A percentile compares a stretch with the other conserved stretches of the same genome.
These are phyloP conservation scores for Cyphomyrus discorhynchus DNA, from an alignment of 2,113 vertebrate species.

Conservation along the genomic window DNA sequence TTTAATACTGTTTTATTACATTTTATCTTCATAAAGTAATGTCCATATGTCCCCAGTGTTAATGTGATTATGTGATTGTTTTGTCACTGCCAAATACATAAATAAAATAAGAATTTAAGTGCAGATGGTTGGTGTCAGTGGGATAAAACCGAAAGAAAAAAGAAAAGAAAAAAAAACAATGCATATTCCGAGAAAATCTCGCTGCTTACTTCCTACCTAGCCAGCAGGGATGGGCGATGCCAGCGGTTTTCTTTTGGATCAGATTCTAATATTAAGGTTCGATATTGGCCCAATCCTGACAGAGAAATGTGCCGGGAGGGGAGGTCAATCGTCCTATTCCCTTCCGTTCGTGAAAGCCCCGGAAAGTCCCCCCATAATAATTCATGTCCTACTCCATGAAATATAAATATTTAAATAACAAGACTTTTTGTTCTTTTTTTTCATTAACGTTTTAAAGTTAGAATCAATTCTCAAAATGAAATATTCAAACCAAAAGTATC, in stretches of 20 bases:
- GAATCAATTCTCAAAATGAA: background rate
- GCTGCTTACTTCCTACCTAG: background rate
- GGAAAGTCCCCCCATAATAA: background rate
- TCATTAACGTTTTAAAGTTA: background rate
- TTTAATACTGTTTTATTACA: background rate
- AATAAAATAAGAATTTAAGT: background rate
- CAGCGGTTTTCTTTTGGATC: background rate
- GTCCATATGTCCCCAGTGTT: background rate
- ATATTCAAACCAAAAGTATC: background rate
- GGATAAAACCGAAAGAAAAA: background rate
- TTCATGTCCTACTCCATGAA: background rate
- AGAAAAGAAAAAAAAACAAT: background rate
- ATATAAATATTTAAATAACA: background rate
- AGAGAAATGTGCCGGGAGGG: background rate
- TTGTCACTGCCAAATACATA: background rate
- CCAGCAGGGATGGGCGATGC: background rate
- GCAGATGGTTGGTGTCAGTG: background rate
- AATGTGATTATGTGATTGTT: background rate
- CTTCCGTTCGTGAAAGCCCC: background rate
- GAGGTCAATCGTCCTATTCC: background rate
- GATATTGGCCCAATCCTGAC: background rate
- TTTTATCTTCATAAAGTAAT: background rate
- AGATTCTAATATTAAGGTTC: background rate
- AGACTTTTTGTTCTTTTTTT: no score
- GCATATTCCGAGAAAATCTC: background rate